These are phyloP conservation scores for Hipposideros larvatus DNA, from an alignment of 2,797 vertebrate species.

Conservation along the genomic window DNA sequence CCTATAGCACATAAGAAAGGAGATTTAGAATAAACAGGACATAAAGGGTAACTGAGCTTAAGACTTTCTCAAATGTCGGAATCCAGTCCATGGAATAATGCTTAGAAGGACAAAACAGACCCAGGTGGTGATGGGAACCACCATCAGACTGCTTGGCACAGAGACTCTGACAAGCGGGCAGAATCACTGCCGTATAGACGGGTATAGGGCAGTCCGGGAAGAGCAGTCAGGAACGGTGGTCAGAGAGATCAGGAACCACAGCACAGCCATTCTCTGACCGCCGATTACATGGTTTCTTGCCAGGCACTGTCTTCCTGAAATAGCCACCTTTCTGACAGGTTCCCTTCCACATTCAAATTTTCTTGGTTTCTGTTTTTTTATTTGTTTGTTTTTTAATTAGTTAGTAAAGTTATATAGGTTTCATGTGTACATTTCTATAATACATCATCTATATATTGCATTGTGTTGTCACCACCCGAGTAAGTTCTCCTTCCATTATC, in stretches of 20 bases:
- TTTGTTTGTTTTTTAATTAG: no score
- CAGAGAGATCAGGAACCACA: neutral
- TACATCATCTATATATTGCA: no score
- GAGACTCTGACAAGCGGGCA: neutral
- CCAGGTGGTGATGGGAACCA: neutral
- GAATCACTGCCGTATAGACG: neutral
- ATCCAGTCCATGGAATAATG: neutral
- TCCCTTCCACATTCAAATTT: neutral
- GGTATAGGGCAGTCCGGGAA: neutral
- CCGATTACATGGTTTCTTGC: fast-evolving
- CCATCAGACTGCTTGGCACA: neutral
- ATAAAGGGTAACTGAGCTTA: neutral
- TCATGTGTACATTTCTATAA: no score
- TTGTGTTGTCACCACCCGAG: no score
- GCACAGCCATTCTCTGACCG: neutral
- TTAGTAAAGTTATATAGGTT: no score
- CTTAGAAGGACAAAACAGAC: neutral
- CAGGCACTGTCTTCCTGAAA: slow-evolving; percentile 34
- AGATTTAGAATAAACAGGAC: neutral
- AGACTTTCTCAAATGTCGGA: slow-evolving; percentile 9
- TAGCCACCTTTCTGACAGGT: neutral
- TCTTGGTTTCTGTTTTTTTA: neutral
- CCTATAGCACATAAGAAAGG: neutral
- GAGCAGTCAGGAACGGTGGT: fast-evolving
- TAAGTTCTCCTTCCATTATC: no score